These are phyloP conservation scores for Acleris emargana DNA, from an alignment of 2,888 invertebrate species.

Conservation along the genomic window DNA sequence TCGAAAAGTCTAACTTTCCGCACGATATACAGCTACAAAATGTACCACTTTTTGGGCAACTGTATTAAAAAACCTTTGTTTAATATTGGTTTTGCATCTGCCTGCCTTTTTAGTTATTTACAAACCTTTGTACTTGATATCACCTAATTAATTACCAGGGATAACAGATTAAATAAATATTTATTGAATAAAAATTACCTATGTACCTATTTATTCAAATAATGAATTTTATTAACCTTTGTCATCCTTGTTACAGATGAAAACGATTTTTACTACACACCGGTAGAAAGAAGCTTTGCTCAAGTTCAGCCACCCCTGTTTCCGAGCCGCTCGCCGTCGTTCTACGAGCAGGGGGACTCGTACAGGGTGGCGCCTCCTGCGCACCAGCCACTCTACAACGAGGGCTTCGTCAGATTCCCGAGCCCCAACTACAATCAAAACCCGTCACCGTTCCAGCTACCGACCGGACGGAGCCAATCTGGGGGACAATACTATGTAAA, in stretches of 20 bases:
- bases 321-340: slow-evolving; percentile 66
- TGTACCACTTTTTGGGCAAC: too few species aligned
- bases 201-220: neutral
- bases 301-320: slow-evolving; percentile 79
- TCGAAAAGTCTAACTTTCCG: too few species aligned
- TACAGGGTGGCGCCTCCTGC: slow-evolving; percentile 63
- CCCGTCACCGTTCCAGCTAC: slow-evolving; percentile 77
- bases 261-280: slow-evolving; percentile 76
- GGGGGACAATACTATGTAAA: slow-evolving; percentile 74
- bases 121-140: too few species aligned
- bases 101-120: too few species aligned
- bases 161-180: too few species aligned
- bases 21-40: too few species aligned
- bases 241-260: slow-evolving; percentile 69
- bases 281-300: slow-evolving; percentile 79
- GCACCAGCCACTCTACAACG: slow-evolving; percentile 67
- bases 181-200: neutral
- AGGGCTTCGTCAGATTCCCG: slow-evolving; percentile 70
- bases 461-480: slow-evolving; percentile 77
- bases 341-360: slow-evolving; percentile 69
- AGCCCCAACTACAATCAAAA: slow-evolving; percentile 79
- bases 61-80: too few species aligned
- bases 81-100: too few species aligned
- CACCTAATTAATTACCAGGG: too few species aligned
- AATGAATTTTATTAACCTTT: neutral